Percentiles rank a stretch among this genome's conserved stretches.
These are phyloP conservation scores for Fregetta grallaria DNA, from an alignment of 2,113 vertebrate genomes.

Conservation along the genomic window DNA sequence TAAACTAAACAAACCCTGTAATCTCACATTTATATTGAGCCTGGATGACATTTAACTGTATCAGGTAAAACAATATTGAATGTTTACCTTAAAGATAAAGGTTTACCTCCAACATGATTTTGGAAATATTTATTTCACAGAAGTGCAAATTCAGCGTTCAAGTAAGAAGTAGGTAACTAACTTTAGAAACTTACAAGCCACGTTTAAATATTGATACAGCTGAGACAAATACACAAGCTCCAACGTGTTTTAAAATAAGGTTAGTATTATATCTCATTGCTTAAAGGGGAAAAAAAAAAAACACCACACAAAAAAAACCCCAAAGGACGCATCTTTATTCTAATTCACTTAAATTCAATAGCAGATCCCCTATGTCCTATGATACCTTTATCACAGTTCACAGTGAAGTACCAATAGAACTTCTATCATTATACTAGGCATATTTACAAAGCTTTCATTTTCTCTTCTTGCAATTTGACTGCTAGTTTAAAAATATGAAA, in stretches of 20 bases:
- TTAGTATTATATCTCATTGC: not conserved
- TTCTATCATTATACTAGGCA: not conserved
- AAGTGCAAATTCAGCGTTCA: not conserved
- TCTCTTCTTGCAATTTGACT: not conserved
- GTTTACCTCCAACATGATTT: not conserved
- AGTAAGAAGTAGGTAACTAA: not conserved
- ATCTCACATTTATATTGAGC: not conserved
- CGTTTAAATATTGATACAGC: not conserved
- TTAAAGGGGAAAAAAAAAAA: not conserved
- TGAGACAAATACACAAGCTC: not conserved
- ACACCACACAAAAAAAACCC: too few relatives aligned
- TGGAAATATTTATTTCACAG: not conserved
- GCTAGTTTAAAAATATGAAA: conserved; percentile 8
- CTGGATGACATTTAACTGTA: not conserved
- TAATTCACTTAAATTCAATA: not conserved
- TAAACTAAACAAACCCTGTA: not conserved
- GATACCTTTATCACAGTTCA: not conserved
- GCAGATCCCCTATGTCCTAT: not conserved
- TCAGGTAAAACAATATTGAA: not conserved
- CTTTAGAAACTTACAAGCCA: not conserved
- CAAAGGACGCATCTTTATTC: not conserved
- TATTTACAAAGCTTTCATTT: not conserved
- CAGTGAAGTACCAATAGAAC: not conserved
- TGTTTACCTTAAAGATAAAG: not conserved
- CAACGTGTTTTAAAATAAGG: not conserved